Percentiles rank a stretch among this genome's conserved stretches.
Conservation (phyloP, 2,888 invertebrate species). For the Drosophila ustulata region DNA sequence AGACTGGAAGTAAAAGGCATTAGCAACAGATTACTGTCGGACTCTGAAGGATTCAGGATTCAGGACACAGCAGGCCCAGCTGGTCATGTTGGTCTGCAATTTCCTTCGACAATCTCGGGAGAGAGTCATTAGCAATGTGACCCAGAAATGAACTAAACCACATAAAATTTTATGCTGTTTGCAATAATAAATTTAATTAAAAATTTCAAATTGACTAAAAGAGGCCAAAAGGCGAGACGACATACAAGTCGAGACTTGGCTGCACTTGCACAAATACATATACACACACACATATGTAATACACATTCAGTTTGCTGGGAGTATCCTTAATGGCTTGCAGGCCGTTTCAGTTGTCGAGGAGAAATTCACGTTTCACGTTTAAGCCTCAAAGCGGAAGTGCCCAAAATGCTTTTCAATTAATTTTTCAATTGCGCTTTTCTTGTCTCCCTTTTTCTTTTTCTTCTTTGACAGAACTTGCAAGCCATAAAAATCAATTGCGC, state of each 20-base stretch:
- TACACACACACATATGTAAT: not conserved
- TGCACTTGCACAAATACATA: constrained; percentile 11
- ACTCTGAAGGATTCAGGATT: constrained; percentile 15
- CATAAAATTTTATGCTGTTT: constrained; percentile 73
- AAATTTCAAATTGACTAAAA: constrained; percentile 66
- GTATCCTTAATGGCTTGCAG: constrained; percentile 2
- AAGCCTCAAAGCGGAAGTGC: constrained; percentile 26
- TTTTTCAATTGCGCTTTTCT: constrained; percentile 51
- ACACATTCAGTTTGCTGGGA: not conserved
- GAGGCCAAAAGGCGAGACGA: constrained; percentile 15
- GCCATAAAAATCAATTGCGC: constrained; percentile 65
- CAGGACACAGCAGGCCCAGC: constrained; percentile 16
- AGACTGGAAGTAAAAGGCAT: constrained; percentile 53
- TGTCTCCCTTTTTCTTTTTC: constrained; percentile 1
- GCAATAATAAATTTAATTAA: constrained; percentile 77
- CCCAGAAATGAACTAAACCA: constrained; percentile 70
- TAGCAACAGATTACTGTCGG: constrained; percentile 66
- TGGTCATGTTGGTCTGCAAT: constrained; percentile 13
- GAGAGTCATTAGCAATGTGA: constrained; percentile 69
- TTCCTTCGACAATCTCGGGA: constrained; percentile 35
- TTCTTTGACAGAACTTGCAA: constrained; percentile 12
- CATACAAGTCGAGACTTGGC: constrained; percentile 1
- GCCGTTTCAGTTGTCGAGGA: not conserved
- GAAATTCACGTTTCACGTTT: constrained; percentile 17
- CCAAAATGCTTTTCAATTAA: constrained; percentile 65